A percentile compares a stretch with the other conserved stretches of the same genome.
phyloP scores from a whole-genome alignment of 30 jellyfish, hydroid and myxozoan species.

The Turritopsis dohrnii region DNA sequence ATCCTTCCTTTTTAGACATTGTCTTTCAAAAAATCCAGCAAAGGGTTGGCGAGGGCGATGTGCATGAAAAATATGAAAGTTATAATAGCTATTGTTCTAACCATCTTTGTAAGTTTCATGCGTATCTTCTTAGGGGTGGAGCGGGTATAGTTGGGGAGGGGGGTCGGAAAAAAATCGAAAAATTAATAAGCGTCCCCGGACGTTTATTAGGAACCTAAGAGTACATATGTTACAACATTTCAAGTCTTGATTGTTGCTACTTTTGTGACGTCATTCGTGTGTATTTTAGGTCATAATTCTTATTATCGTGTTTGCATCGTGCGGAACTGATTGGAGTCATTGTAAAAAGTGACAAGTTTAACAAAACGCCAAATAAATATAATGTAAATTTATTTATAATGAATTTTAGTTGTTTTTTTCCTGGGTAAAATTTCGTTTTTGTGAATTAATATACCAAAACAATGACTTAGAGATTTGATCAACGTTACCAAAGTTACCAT shows the following conservation, averaged over 20 bases:
- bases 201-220: too few species aligned
- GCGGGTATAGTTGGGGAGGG: too few species aligned
- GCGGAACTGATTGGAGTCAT: slow-evolving; percentile 71
- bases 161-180: too few species aligned
- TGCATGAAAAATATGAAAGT: slow-evolving; percentile 67
- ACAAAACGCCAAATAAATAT: background rate
- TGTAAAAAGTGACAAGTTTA: background rate
- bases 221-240: too few species aligned
- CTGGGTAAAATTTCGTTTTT: background rate
- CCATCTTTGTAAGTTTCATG: slow-evolving; percentile 59
- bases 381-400: background rate
- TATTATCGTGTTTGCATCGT: slow-evolving; percentile 65
- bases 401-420: background rate
- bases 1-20: slow-evolving; percentile 40
- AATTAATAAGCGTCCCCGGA: too few species aligned
- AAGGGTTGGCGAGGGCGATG: slow-evolving; percentile 74
- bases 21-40: slow-evolving; percentile 82
- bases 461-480: too few species aligned
- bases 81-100: slow-evolving; percentile 40
- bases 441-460: background rate
- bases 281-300: slow-evolving; percentile 47
- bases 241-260: background rate
- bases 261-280: background rate
- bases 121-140: background rate
- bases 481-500: too few species aligned